Base-by-base conservation (phyloP, 2,888 invertebrate genomes). In the Agrotis ipsilon region DNA sequence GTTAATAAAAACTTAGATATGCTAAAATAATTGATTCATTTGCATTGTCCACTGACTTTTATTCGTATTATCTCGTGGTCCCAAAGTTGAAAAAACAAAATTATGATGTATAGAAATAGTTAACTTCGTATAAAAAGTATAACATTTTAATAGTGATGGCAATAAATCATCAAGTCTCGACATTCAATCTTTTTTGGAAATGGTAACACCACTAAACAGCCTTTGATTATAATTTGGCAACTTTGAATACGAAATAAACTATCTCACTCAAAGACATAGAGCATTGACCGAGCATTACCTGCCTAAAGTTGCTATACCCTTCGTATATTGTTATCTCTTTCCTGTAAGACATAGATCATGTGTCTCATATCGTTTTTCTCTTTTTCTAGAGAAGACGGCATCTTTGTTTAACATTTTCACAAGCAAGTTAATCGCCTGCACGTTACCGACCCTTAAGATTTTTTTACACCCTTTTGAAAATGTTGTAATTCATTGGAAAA, bases 11-110 rank as follows among this genome's bases (percentile, higher is more conserved):
- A 88, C 87, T 86, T 86, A 86, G 94, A 95, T 94, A 94, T 93
- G 94, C 91, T 88, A 92, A 94, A 94, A 89, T 94, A 94, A 94
- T 93, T 94, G 92, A 94, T 92, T 84, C 84, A 80, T 78, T 83
- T 83, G 82, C 82, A 57, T 68, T 68, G 76, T 58, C 76, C 68
- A 72, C 68, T 57, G 63, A 68, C 81, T 75, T 84, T 68, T 68
- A 78, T 83, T 70, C 65, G 49, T 78, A 81, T 76, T 78, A 80
- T 71, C 75, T 65, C 70, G 89, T 90, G 90, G 89, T 89, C 91
- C 88, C 88, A 74, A 81, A 78, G 61, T 79, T 82, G 66, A 74
- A 59, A 14, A 52, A 72, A 72, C 21, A 61, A 76, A 81, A 72
- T 54, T 57, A 62, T 57, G 49, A 46, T 78, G 59, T 60, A 54